Evolutionary conservation across 2,888 invertebrate species (phyloP), one percentile per base, ranked within the genome.

Genomic region (Apantesis nais): DNA sequence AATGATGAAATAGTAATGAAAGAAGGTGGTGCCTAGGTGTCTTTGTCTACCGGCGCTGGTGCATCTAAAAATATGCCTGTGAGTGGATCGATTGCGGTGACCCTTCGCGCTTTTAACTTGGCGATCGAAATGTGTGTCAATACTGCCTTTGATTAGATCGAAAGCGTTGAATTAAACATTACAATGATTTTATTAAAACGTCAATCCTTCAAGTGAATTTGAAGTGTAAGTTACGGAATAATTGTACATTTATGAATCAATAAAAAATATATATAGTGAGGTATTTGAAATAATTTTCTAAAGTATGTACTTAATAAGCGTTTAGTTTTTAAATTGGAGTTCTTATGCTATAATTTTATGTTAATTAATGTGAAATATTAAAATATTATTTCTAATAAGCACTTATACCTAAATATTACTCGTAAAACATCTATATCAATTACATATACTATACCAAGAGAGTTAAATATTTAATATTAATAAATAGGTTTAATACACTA

Each of bases 1-100:
- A 66, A 66, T 75, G 67, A 66, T 94, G 93, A 92, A 94, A 93
- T 85, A 90, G 88, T 90, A 88, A 94, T 93, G 89, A 91, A 90
- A 79, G 55, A 55, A 39, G 44, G 67, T 66, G 48, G 69, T 66
- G 69, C 37, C 65, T 37, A 44, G 64, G 66, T 69, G 29, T 48
- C 61, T 66, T 61, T 34, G 52, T 22, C 68, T 48, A 62, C 11
- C 55, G 63, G 16, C 44, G 67, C 66, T 66, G 81, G 82, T 88
- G 90, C 92, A 93, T 94, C 94, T 94, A 94, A 94, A 94, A 94
- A 94, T 94, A 94, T 92, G 90, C 88, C 78, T 79, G 68, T 72
- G 80, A 77, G 70, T 22, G 84, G 87, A 93, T 94, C 93, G 92
- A 93, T 94, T 77, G 83, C 81, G 85, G 78, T 87, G 88, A 88